Conservation (phyloP, 2,797 vertebrate genomes). For the Lophius americanus region DNA sequence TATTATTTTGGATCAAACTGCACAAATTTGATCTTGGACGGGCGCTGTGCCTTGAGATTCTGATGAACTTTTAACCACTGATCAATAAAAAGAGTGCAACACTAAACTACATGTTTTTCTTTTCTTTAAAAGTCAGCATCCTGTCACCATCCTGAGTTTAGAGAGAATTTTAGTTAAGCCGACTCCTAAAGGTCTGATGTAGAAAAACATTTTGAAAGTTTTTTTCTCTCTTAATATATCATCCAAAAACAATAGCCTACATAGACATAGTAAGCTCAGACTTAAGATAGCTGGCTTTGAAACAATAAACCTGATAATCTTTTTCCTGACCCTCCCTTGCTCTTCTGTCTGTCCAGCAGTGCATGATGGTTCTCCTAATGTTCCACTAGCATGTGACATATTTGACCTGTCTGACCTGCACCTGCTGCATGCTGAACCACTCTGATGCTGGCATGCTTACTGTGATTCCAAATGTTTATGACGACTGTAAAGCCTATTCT, state of each 20-base stretch:
- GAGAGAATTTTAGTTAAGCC: not conserved
- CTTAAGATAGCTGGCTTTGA: constrained; percentile 5
- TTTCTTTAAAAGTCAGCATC: constrained; percentile 46
- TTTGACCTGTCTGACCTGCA: constrained; percentile 50
- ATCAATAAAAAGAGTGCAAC: constrained; percentile 86
- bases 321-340: constrained; percentile 41
- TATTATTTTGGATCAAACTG: constrained; percentile 82
- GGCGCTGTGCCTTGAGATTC: constrained; percentile 70
- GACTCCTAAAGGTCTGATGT: not conserved
- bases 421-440: constrained; percentile 39
- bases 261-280: not conserved
- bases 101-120: constrained; percentile 68
- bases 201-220: constrained; percentile 4
- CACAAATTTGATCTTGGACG: constrained; percentile 76
- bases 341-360: constrained; percentile 51
- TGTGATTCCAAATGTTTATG: too few relatives aligned
- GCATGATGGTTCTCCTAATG: constrained; percentile 49
- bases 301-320: constrained; percentile 9
- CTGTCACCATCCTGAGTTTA: constrained; percentile 6
- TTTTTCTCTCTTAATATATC: not conserved
- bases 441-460: not conserved
- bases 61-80: constrained; percentile 85
- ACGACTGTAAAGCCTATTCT: too few relatives aligned
- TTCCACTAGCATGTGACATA: constrained; percentile 39
- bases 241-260: constrained; percentile 4